phyloP scores from a whole-genome alignment of 2,113 vertebrate genomes.

The Dolichallabes microphthalmus region DNA sequence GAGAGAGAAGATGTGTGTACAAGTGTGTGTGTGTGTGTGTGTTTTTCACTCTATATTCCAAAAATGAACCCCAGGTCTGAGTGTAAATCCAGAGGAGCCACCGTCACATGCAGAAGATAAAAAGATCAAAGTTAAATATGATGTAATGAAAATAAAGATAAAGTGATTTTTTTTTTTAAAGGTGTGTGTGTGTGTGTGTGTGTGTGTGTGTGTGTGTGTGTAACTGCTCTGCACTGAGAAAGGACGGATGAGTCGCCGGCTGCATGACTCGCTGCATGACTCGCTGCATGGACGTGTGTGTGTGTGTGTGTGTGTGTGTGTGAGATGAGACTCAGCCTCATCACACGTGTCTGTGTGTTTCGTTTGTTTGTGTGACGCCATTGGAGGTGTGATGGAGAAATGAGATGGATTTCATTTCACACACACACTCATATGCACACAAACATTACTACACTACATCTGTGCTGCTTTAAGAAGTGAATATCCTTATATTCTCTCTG shows the following conservation, averaged over 20 bases:
- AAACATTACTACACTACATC: neutral
- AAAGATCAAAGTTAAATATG: neutral
- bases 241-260: slow-evolving; percentile 68
- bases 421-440: neutral
- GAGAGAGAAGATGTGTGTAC: too few relatives aligned
- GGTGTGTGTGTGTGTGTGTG: neutral
- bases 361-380: neutral
- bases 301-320: slow-evolving; percentile 62
- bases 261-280: slow-evolving; percentile 87
- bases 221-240: slow-evolving; percentile 53
- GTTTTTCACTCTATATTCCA: neutral
- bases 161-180: neutral
- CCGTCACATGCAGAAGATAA: neutral
- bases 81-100: neutral
- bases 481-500: neutral
- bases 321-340: slow-evolving; percentile 72
- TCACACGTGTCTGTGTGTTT: neutral
- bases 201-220: neutral
- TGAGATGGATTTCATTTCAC: neutral
- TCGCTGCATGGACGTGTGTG: slow-evolving; percentile 73
- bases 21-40: neutral
- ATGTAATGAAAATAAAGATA: neutral
- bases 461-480: neutral
- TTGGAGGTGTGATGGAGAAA: neutral
- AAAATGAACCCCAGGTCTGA: neutral